A percentile compares a stretch with the other conserved stretches of the same genome.
Evolutionary conservation across 2,888 invertebrate species (phyloP).

Genomic region (Graphium colonna): DNA sequence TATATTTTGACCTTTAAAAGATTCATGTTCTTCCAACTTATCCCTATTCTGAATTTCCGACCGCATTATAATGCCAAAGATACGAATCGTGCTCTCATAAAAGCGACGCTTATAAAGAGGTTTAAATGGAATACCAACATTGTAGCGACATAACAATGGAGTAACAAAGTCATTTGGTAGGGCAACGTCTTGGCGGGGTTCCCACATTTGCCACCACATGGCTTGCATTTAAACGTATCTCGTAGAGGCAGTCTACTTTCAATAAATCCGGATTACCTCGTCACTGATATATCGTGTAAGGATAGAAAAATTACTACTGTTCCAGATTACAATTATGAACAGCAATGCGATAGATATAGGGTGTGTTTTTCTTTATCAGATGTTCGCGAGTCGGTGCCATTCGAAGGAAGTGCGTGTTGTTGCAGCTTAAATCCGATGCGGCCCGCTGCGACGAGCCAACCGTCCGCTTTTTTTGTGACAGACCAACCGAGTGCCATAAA

Average conservation of each 20-base stretch:
- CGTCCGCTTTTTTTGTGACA: constrained; percentile 77
- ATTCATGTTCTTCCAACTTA: neutral
- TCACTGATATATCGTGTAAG: constrained; percentile 55
- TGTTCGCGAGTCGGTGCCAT: constrained; percentile 52
- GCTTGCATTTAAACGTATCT: constrained; percentile 64
- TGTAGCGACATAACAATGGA: constrained; percentile 62
- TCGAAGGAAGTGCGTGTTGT: constrained; percentile 77
- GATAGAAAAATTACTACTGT: constrained; percentile 37
- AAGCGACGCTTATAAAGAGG: constrained; percentile 26
- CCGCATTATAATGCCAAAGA: constrained; percentile 26
- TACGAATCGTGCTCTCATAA: constrained; percentile 41
- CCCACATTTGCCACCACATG: constrained; percentile 77
- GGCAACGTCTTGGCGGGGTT: constrained; percentile 75
- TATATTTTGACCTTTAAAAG: neutral
- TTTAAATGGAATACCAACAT: constrained; percentile 29
- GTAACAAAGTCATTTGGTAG: constrained; percentile 71
- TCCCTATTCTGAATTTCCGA: constrained; percentile 1
- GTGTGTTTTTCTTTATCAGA: constrained; percentile 44
- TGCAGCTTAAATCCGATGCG: constrained; percentile 75
- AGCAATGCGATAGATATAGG: constrained; percentile 37
- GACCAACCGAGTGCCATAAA: constrained; percentile 78
- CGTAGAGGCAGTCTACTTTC: constrained; percentile 58
- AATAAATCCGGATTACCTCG: constrained; percentile 72
- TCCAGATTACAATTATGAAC: constrained; percentile 45
- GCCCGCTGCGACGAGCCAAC: constrained; percentile 78